These are phyloP conservation scores for Stictonetta naevosa DNA, from an alignment of 2,113 vertebrate species.

Conservation along the genomic window DNA sequence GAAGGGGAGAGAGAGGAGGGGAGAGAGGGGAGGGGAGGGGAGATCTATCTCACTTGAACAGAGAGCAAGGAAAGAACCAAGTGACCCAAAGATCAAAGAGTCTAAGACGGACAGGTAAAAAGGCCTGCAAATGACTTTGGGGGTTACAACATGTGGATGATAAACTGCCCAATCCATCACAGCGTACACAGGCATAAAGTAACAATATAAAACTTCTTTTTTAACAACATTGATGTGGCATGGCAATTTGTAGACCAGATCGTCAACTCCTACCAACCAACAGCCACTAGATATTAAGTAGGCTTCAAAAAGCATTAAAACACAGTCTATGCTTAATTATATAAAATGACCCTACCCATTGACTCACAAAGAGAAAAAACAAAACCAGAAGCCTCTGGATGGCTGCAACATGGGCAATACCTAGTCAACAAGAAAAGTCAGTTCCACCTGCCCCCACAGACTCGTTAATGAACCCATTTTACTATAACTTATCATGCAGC, in stretches of 20 bases:
- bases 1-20: too few species aligned
- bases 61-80: background rate
- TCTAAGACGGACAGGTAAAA: background rate
- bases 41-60: background rate
- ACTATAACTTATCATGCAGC: background rate
- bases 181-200: background rate
- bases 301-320: slow-evolving; percentile 3
- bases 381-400: background rate
- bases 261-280: background rate
- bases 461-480: background rate
- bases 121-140: background rate
- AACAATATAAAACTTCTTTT: background rate
- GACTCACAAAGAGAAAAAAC: background rate
- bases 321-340: background rate
- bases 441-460: background rate
- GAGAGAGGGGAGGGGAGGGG: too few species aligned
- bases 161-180: background rate
- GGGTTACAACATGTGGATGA: background rate
- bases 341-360: background rate
- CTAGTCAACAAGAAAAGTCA: background rate
- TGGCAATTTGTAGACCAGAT: background rate
- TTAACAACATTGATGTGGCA: background rate
- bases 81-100: background rate
- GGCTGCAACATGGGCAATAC: background rate
- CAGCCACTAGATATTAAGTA: background rate